Evolutionary conservation across 2,113 vertebrate genomes (phyloP), one percentile per base, ranked within the genome.

Genomic region (Aythya baeri): DNA sequence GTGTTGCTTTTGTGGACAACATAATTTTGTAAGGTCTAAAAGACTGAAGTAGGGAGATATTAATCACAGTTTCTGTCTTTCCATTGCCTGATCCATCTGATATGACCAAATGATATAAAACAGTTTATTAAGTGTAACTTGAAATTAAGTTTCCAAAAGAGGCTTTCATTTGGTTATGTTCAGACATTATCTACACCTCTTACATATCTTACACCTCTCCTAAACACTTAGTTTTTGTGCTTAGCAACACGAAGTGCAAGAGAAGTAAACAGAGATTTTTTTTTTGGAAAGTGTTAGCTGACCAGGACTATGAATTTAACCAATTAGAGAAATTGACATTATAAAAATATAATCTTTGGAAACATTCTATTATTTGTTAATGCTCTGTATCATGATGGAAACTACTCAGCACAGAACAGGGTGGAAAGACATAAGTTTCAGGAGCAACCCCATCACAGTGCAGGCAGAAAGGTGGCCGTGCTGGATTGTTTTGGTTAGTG

Each of bases 401-500:
- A 59, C 4, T 34, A 22, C 58, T 78, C 8, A 36, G 6, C 8
- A 52, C 15, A 23, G 61, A 87, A 54, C 8, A 8, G 11, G 9
- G 7, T 41, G 20, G 29, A 86, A 14, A 9, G 29, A 32, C 29
- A 79, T 29, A 5, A 41, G 27, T 71, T 49, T 79, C 41, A 65
- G 50, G 36, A 61, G 55, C 8, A 41, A 13, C 17, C 6, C 23
- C 6, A 11, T 21, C 61, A 32, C 41, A 44, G 31, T 16, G 43
- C 0, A 2, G 15, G 27, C 43, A 58, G 16, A 58, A 36, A 4
- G 6, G 5, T 27, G 6, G 34, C 41, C 20, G 3, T 18, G 41
- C 8, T 26, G 15, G 52, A 44, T 0, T 0, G 20, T 55, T 55
- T 79, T 29, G 13, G 21, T 50, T 8, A 25, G 2, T 32, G 9